These are phyloP conservation scores for Ectemnius cavifrons DNA, from an alignment of 2,888 invertebrate genomes.

Conservation along the genomic window DNA sequence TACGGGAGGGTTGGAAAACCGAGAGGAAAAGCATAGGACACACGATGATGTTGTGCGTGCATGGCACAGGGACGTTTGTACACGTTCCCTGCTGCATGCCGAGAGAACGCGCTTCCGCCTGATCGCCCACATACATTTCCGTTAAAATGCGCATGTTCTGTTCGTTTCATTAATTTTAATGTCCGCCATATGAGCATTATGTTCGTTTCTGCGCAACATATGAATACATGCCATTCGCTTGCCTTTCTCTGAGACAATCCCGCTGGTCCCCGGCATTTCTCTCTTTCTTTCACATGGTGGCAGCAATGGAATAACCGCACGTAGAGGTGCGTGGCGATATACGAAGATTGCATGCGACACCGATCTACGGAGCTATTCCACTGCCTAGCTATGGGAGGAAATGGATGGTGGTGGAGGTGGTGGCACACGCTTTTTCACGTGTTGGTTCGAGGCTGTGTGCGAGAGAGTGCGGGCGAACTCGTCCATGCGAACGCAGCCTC, in stretches of 20 bases:
- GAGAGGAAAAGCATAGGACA: slow-evolving; percentile 41
- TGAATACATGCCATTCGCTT: slow-evolving; percentile 62
- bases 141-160: slow-evolving; percentile 73
- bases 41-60: slow-evolving; percentile 34
- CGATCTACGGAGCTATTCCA: not conserved
- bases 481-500: slow-evolving; percentile 65
- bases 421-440: slow-evolving; percentile 1
- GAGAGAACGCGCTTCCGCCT: slow-evolving; percentile 68
- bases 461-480: slow-evolving; percentile 61
- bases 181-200: slow-evolving; percentile 67
- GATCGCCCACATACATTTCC: slow-evolving; percentile 74
- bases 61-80: slow-evolving; percentile 46
- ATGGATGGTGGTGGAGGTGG: not conserved
- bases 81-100: slow-evolving; percentile 42
- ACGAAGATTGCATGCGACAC: not conserved
- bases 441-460: slow-evolving; percentile 40
- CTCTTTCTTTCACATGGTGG: slow-evolving; percentile 21
- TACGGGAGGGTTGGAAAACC: slow-evolving; percentile 8
- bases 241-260: slow-evolving; percentile 19
- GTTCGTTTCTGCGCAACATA: slow-evolving; percentile 73
- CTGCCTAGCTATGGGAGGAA: no score
- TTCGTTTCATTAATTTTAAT: slow-evolving; percentile 77
- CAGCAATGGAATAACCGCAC: not conserved
- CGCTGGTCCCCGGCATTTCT: not conserved
- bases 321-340: not conserved